Evolutionary conservation across 2,888 invertebrate species (phyloP), one percentile per base, ranked within the genome.

Genomic region (Bellardia bayeri): DNA sequence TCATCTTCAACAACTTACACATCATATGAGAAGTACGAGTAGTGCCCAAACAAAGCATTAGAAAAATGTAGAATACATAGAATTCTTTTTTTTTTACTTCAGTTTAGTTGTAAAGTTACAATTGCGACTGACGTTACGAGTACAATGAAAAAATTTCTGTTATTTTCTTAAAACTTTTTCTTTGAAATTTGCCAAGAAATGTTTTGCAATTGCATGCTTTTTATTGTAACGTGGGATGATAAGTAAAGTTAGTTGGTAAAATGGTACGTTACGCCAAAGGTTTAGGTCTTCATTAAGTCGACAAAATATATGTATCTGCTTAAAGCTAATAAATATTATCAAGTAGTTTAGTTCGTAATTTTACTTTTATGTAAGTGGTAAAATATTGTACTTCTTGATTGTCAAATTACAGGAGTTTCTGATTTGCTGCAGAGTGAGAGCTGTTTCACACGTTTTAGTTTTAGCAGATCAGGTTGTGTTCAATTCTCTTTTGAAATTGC

Each of bases 111-210:
- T 14, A n/a, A n/a, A 49, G 14, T 37, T n/a, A 61, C 1, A 54
- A 66, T 45, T 33, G 40, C 33, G 14, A 42, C 61, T 61, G 42
- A 85, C n/a, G 23, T 45, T 45, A 58, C 13, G 51, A 45, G 54
- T 51, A 85, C 11, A 74, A 75, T 30, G 74, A 66, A 82, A 69
- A 11, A 71, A 78, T 82, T 63, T 82, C 30, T 75, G 79, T 42
- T 79, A 79, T 86, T 82, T 86, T 86, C 86, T 79, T 16, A 30
- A 69, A 75, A 82, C 0, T 80, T 69, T 63, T 79, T 11, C 58
- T 42, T n/a, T 30, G 84, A 58, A 78, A 84, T 84, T 79, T 66
- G 71, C 33, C 56, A 78, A 64, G 78, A 72, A 79, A 58, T 23
- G 49, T 11, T 37, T 68, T 64, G 2, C 42, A 58, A 58, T 49